Evolutionary conservation across 2,888 invertebrate genomes (phyloP).

Genomic region (Coleophora deauratella): DNA sequence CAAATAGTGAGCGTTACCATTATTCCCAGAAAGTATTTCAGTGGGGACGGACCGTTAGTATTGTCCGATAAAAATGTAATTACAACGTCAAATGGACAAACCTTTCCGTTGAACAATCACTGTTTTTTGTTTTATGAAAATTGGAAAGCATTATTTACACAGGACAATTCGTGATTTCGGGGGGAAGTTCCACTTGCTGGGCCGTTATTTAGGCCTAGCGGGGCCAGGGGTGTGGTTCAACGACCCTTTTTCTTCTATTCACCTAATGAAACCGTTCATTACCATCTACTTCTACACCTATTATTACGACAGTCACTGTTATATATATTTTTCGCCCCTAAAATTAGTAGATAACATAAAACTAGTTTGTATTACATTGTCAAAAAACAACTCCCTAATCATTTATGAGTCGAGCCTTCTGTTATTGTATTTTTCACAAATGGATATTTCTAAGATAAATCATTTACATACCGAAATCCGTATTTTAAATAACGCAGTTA

Average conservation of each 20-base stretch:
- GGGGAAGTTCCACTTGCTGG: neutral
- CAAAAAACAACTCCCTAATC: no score
- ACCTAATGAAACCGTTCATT: conserved; percentile 30
- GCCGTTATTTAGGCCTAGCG: neutral
- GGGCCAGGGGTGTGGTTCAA: conserved; percentile 5
- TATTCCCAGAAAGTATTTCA: no score
- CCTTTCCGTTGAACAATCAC: conserved; percentile 3
- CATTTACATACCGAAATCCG: no score
- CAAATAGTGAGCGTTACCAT: no score
- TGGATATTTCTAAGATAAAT: no score
- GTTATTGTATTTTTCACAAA: no score
- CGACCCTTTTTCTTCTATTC: conserved; percentile 16
- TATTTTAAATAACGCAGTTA: no score
- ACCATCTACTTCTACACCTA: conserved; percentile 23
- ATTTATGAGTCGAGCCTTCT: no score
- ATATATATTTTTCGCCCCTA: neutral
- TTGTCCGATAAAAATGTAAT: no score
- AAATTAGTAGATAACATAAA: neutral
- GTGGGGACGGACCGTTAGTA: no score
- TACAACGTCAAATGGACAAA: no score
- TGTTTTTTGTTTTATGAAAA: conserved; percentile 1
- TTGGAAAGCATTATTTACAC: conserved; percentile 5
- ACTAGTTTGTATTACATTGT: no score
- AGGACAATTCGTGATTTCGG: conserved; percentile 4
- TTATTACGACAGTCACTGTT: conserved; percentile 8